These are phyloP conservation scores for Troglohyphantes excavatus DNA, from an alignment of 2,888 invertebrate species.

Conservation along the genomic window DNA sequence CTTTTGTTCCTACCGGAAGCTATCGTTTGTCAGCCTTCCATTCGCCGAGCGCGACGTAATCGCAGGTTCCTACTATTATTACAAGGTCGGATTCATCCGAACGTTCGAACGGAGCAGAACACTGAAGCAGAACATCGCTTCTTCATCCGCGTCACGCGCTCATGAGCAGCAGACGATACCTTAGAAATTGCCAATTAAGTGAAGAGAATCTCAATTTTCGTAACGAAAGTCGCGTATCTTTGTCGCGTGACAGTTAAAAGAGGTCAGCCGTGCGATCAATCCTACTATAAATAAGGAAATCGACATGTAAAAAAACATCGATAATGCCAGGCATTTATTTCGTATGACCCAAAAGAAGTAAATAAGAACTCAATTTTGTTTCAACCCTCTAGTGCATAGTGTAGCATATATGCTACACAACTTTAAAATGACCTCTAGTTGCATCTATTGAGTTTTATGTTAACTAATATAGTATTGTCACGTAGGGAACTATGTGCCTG, in stretches of 20 bases:
- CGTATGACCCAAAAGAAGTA: too few relatives aligned
- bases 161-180: slow-evolving; percentile 24
- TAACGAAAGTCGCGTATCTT: slow-evolving; percentile 33
- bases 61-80: slow-evolving; percentile 44
- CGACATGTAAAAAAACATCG: neutral
- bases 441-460: too few relatives aligned
- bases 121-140: slow-evolving; percentile 34
- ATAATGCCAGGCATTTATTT: too few relatives aligned
- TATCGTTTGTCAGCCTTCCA: slow-evolving; percentile 20
- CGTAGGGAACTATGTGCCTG: too few relatives aligned
- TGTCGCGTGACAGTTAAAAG: slow-evolving; percentile 29
- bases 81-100: slow-evolving; percentile 8
- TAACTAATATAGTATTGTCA: too few relatives aligned
- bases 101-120: slow-evolving; percentile 13
- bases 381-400: too few relatives aligned
- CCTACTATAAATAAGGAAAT: slow-evolving; percentile 1
- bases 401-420: too few relatives aligned
- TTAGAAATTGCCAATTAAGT: slow-evolving; percentile 40
- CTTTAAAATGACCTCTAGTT: too few relatives aligned
- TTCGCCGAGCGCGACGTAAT: neutral
- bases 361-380: too few relatives aligned
- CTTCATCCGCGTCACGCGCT: slow-evolving; percentile 21
- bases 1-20: neutral
- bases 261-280: slow-evolving; percentile 44
- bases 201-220: slow-evolving; percentile 37